Percentiles rank a stretch among this genome's conserved stretches.
Conservation (phyloP, 2,888 invertebrate genomes). For the Melolontha melolontha region DNA sequence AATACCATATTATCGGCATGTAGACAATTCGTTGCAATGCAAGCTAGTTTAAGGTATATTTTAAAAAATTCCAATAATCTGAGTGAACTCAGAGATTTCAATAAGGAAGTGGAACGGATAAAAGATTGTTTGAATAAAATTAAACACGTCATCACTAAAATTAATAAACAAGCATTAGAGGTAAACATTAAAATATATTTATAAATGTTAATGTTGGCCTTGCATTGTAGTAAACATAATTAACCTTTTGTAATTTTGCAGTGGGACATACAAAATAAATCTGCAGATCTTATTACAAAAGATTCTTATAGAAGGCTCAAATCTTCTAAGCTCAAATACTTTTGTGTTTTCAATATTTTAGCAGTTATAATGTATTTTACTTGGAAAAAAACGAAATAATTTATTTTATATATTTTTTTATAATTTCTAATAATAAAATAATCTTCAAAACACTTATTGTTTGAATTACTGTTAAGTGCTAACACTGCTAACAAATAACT, state of each 20-base stretch:
- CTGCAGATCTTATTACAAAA: constrained; percentile 67
- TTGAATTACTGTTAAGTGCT: neutral
- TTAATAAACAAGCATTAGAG: constrained; percentile 46
- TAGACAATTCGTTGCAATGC: constrained; percentile 71
- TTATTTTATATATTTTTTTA: neutral
- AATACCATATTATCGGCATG: constrained; percentile 69
- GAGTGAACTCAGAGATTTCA: constrained; percentile 25
- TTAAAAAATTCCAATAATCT: constrained; percentile 27
- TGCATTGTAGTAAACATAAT: neutral
- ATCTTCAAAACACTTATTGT: constrained; percentile 4
- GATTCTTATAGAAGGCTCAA: constrained; percentile 38
- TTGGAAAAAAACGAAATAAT: constrained; percentile 13
- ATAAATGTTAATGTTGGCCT: too few species aligned
- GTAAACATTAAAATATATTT: constrained; percentile 42
- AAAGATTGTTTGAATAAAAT: constrained; percentile 39
- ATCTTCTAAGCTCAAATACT: constrained; percentile 14
- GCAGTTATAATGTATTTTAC: constrained; percentile 12
- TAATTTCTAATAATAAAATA: constrained; percentile 10
- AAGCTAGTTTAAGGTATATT: constrained; percentile 70
- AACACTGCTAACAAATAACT: too few species aligned
- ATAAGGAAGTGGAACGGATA: constrained; percentile 24
- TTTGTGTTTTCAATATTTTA: constrained; percentile 17
- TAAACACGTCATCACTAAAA: constrained; percentile 41
- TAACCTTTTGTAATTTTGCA: constrained; percentile 54
- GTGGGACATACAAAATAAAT: constrained; percentile 67